phyloP scores from a whole-genome alignment of 2,888 invertebrate genomes.

The Chalcis sispes region DNA sequence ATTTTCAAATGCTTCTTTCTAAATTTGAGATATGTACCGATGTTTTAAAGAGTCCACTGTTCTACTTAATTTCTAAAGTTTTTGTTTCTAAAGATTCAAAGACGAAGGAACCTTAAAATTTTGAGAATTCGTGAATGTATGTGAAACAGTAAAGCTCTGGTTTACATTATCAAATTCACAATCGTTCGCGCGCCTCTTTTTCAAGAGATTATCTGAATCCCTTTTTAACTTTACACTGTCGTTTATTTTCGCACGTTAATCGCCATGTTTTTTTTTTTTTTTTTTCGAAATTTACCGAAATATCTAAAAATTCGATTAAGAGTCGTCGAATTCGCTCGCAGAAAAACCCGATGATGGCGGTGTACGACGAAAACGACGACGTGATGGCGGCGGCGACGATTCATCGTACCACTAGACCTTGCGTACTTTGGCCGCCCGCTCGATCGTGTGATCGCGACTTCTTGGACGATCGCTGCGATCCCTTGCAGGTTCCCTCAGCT shows the following conservation, averaged over 20 bases:
- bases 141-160: slow-evolving; percentile 46
- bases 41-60: slow-evolving; percentile 29
- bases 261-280: slow-evolving; percentile 16
- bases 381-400: slow-evolving; percentile 48
- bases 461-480: slow-evolving; percentile 52
- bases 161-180: slow-evolving; percentile 32
- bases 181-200: slow-evolving; percentile 16
- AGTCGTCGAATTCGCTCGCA: slow-evolving; percentile 56
- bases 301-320: slow-evolving; percentile 25
- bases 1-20: neutral
- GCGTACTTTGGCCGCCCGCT: slow-evolving; percentile 72
- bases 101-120: slow-evolving; percentile 41
- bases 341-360: slow-evolving; percentile 54
- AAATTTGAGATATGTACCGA: slow-evolving; percentile 48
- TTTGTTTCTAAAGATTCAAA: slow-evolving; percentile 20
- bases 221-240: slow-evolving; percentile 5
- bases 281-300: neutral
- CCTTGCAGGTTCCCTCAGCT: slow-evolving; percentile 64
- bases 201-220: neutral
- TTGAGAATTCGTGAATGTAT: slow-evolving; percentile 28
- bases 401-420: slow-evolving; percentile 69
- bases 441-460: slow-evolving; percentile 65
- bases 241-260: neutral
- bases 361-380: slow-evolving; percentile 33
- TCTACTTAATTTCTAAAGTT: slow-evolving; percentile 30